Evolutionary conservation across 2,113 vertebrate species (phyloP), one percentile per base, ranked within the genome.

Genomic region (Pedionomus torquatus): DNA sequence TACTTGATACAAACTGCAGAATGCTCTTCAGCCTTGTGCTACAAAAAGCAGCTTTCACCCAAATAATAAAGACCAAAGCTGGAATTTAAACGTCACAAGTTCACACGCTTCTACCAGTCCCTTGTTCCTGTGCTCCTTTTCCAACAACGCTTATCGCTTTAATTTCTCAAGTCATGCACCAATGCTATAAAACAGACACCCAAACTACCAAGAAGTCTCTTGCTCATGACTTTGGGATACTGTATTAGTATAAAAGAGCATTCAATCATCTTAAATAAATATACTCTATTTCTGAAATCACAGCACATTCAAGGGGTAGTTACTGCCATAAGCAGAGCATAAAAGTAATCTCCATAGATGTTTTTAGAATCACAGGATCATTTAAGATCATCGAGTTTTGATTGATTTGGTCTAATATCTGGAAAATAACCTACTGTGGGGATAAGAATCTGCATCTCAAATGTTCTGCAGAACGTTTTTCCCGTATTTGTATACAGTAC

Each of bases 401-500:
- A 95, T 33, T 83, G 95, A 92, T 95, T 97, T 98, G 96, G 98
- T 97, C 90, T 97, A 96, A 55, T 83, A 94, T 80, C 84, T 95
- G 96, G 87, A 92, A 97, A 96, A 95, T 41, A 96, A 86, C 43
- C 92, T 97, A 96, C 97, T 89, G 91, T 89, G 82, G 92, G 96
- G 95, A 96, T 91, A 96, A 97, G 97, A 98, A 97, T 96, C 97
- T 97, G 89, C 96, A 97, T 97, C 96, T 97, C 97, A 97, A 97
- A 97, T 94, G 97, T 93, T 93, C 86, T 97, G 90, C 95, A 97
- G 96, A 98, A 97, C 93, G 23, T 77, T 91, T 37, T 97, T 98
- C 94, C 96, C 94, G n/a, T 97, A 87, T 91, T 69, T 95, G 60
- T 89, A 96, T 98, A 98, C 97, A 98, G 97, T 98, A 98, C 96